Evolutionary conservation across 2,113 vertebrate species (phyloP), one percentile per base, ranked within the genome.

Genomic region (Neolamprologus tretocephalus): DNA sequence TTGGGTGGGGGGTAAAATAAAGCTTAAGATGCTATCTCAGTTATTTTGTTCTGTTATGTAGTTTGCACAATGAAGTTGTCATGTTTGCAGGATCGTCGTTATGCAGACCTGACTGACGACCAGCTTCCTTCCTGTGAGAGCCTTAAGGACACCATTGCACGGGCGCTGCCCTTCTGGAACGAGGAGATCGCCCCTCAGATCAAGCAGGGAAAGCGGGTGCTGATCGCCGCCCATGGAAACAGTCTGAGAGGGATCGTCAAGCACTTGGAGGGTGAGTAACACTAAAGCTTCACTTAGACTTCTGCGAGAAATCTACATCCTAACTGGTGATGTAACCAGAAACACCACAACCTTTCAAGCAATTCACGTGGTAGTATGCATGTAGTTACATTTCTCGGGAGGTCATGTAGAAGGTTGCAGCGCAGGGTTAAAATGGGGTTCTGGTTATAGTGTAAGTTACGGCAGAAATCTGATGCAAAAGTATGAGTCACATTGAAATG

Each of bases 201-300:
- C 92, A 98, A 97, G 83, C 94, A 95, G 2, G 98, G 98, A 83
- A 98, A 98, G 94, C 92, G 97, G 26, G 98, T 98, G 51, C 97
- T 98, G 79, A 98, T 98, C 1, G 98, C 98, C 2, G 98, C 98
- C 57, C 98, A 98, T 0, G 98, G 98, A 45, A 98, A 98, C 95
- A 98, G 98, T 61, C 94, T 98, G 37, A 96, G 98, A 3, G 98
- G 98, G 19, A 98, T 98, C 2, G 98, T 98, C 66, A 98, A 98
- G 86, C 98, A 98, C 81, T 94, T 98, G 68, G 98, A 98, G 90
- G 95, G 95, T 96, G 37, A 4, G 94, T 83, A 31, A 28, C 6
- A 47, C 3, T 49, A 49, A 66, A 66, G 33, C 33, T 37, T 66
- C 33, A 5, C 61, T 66, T 66, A 66, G 61, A 66, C 61, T 66